A percentile compares a stretch with the other conserved stretches of the same genome.
Evolutionary conservation across 2,888 invertebrate species (phyloP).

Genomic region (Coremacera marginata): DNA sequence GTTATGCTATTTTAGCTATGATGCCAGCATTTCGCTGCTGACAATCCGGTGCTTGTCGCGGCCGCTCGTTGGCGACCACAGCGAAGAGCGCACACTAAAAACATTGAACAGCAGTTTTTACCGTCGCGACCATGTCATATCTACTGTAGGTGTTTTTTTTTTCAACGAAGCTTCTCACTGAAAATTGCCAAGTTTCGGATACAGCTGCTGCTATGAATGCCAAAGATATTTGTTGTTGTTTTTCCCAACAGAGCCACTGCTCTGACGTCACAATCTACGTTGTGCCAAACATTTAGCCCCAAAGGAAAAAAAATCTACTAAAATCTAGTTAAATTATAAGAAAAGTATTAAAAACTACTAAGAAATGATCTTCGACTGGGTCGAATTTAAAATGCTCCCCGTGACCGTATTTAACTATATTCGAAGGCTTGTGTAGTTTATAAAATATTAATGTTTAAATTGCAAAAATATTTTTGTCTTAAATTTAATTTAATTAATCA

Average conservation of each 20-base stretch:
- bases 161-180: neutral
- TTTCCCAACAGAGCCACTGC: neutral
- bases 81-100: constrained; percentile 8
- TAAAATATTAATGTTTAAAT: too few species aligned
- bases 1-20: neutral
- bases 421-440: too few species aligned
- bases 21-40: neutral
- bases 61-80: neutral
- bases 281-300: neutral
- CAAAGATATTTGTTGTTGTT: constrained; percentile 16
- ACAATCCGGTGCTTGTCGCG: neutral
- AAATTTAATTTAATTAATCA: too few species aligned
- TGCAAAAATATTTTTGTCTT: too few species aligned
- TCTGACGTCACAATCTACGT: constrained; percentile 25
- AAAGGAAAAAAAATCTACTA: too few species aligned
- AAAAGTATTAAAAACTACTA: too few species aligned
- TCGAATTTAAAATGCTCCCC: too few species aligned
- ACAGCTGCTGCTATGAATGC: constrained; percentile 14
- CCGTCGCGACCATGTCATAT: neutral
- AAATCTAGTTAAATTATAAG: too few species aligned
- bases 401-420: too few species aligned
- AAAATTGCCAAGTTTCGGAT: constrained; percentile 3
- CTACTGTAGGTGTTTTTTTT: neutral
- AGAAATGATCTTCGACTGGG: too few species aligned
- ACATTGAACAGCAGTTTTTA: neutral